Base-by-base conservation (phyloP, 2,888 invertebrate genomes). In the Megastigmus dorsalis region DNA sequence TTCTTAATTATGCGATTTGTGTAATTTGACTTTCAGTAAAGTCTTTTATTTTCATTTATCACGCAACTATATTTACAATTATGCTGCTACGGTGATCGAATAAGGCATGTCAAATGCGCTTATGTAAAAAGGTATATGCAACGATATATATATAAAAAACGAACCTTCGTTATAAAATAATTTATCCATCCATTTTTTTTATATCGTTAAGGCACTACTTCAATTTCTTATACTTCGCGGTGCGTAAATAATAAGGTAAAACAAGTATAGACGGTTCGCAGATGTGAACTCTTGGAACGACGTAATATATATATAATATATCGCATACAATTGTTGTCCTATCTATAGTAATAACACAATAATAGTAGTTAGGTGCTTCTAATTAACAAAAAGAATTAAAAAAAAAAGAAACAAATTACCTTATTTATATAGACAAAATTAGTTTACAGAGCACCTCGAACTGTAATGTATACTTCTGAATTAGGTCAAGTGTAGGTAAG, bases 161-260 rank as follows among this genome's bases (percentile, higher is more conserved):
- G 45, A 68, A n/a, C 10, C 20, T 54, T 26, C 15, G 4, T 67
- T 85, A 81, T 80, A 86, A 85, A 87, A 86, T 86, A 86, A 86
- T 85, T 86, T 86, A 86, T 86, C 83, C 57, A 71, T 81, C 81
- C 76, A 82, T 83, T n/a, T n/a, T n/a, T n/a, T n/a, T n/a, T 82
- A 82, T 82, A 84, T 80, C 85, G 82, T 82, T 84, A 86, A 87
- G 86, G 86, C 86, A 85, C 86, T 85, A 84, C 80, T 79, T 78
- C 77, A 79, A 77, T 80, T 81, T 79, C 76, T 67, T 66, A 78
- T 76, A 71, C 66, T 78, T 74, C 71, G 66, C 75, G 57, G 20
- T 74, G 15, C n/a, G 23, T 52, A 55, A 45, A 28, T 45, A 45
- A 55, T 38, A 59, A n/a, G 15, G 52, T 41, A 43, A 60, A 72